phyloP scores from a whole-genome alignment of 2,113 vertebrate species.

The Acanthisitta chloris region DNA sequence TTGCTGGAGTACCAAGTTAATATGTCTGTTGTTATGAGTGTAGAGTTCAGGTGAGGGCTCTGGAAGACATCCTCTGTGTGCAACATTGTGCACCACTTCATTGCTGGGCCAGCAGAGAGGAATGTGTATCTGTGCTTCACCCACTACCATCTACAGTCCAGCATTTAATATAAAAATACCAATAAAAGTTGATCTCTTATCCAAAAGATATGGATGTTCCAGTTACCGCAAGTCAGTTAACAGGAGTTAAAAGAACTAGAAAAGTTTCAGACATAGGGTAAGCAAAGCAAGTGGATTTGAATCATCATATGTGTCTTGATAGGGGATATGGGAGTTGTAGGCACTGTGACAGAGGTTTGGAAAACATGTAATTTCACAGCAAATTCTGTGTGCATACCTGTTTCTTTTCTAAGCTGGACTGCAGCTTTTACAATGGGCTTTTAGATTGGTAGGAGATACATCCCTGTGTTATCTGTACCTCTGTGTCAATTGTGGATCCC shows the following conservation, averaged over 20 bases:
- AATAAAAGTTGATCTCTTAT: background rate
- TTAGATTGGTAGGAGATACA: background rate
- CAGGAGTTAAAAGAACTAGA: background rate
- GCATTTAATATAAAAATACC: background rate
- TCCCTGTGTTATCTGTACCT: background rate
- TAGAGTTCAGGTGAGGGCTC: constrained; percentile 12
- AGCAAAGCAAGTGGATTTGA: background rate
- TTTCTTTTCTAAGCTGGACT: background rate
- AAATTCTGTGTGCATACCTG: background rate
- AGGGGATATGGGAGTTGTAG: background rate
- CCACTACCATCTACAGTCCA: background rate
- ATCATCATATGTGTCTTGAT: rapidly evolving
- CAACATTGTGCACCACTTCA: background rate
- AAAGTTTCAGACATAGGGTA: background rate
- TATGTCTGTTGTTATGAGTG: background rate
- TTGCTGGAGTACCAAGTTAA: background rate
- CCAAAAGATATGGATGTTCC: background rate
- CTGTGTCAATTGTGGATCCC: background rate
- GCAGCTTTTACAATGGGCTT: background rate
- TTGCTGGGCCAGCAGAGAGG: background rate
- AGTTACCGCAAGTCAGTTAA: background rate
- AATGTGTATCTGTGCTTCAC: background rate
- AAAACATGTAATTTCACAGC: background rate
- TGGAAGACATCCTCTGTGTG: background rate
- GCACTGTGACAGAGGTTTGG: background rate